Conservation (phyloP, 2,113 vertebrate genomes). For the Mobula birostris region DNA sequence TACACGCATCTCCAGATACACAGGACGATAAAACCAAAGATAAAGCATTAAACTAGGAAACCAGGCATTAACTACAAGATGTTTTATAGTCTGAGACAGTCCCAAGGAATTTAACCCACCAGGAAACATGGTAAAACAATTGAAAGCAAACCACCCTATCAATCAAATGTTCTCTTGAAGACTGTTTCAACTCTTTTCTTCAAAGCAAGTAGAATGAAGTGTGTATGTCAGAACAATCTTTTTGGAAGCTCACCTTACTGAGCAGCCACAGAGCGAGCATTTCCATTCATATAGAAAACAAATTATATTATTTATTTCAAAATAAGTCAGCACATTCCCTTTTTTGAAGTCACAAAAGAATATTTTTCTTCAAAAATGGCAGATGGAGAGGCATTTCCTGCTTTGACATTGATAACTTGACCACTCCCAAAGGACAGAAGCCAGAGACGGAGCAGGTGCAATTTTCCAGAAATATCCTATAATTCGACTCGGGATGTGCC, state of each 20-base stretch:
- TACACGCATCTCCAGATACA: background rate
- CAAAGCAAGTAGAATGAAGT: background rate
- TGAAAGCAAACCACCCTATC: background rate
- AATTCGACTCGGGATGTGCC: background rate
- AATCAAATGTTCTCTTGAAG: constrained; percentile 28
- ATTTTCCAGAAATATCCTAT: background rate
- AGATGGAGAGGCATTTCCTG: background rate
- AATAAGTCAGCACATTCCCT: background rate
- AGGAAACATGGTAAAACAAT: constrained; percentile 20
- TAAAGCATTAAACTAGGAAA: background rate
- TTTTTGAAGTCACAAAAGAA: background rate
- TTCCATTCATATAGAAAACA: background rate
- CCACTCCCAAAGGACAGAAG: constrained; percentile 17
- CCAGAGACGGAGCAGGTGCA: background rate
- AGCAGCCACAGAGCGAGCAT: background rate
- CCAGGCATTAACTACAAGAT: background rate
- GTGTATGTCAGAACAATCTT: background rate
- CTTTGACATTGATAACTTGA: constrained; percentile 2
- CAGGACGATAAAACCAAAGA: background rate
- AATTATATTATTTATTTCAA: background rate
- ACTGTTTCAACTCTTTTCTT: background rate
- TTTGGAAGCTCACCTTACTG: background rate
- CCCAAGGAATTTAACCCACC: background rate
- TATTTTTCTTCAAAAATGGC: background rate
- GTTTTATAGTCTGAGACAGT: background rate